Conservation (phyloP, 2,888 invertebrate genomes). For the Athripsodes cinereus region DNA sequence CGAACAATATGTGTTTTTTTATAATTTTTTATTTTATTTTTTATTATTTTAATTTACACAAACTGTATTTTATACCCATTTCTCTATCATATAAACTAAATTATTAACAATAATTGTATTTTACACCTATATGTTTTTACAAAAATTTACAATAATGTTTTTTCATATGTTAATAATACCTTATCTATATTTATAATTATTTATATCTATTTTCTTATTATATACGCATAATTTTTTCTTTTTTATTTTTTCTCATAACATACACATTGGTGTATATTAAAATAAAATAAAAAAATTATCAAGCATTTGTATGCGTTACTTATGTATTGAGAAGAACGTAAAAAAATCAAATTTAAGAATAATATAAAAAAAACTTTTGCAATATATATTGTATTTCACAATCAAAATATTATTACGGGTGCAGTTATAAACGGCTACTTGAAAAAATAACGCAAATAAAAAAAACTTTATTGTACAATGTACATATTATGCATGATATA, state of each 20-base stretch:
- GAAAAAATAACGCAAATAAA: too few relatives aligned
- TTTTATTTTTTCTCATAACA: neutral
- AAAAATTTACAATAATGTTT: neutral
- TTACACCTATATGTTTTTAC: neutral
- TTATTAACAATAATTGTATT: neutral
- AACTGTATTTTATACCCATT: neutral
- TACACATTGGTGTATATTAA: neutral
- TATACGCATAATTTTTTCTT: neutral
- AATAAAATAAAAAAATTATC: too few relatives aligned
- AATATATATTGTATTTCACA: too few relatives aligned
- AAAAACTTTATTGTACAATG: too few relatives aligned
- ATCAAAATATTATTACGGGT: too few relatives aligned
- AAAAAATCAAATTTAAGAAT: too few relatives aligned
- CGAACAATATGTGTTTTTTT: neutral
- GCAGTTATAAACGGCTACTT: too few relatives aligned
- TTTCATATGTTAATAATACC: neutral
- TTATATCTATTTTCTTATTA: neutral
- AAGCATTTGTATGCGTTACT: too few relatives aligned
- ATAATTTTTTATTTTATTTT: neutral
- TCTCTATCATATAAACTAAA: neutral
- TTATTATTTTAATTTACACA: neutral
- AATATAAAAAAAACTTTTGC: neutral
- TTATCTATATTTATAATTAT: neutral
- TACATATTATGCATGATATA: too few relatives aligned
- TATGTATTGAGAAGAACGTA: too few relatives aligned